These are phyloP conservation scores for Lontra canadensis DNA, from an alignment of 2,113 vertebrate species.

Conservation along the genomic window DNA sequence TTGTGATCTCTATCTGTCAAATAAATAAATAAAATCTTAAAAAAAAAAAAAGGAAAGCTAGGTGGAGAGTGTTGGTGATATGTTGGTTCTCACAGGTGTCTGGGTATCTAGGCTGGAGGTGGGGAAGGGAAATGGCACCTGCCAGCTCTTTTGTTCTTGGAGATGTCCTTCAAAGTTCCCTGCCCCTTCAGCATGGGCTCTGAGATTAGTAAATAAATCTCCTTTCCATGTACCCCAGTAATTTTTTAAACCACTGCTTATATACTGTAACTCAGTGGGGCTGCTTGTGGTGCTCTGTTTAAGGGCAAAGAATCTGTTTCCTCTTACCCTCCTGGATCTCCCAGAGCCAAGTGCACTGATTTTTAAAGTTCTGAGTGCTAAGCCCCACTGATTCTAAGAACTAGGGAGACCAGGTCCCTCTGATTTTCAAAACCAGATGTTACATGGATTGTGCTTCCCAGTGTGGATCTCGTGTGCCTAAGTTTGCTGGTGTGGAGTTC, in stretches of 20 bases:
- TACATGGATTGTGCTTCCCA: not conserved
- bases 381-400: not conserved
- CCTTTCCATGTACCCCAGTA: not conserved
- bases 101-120: not conserved
- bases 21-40: too few species aligned
- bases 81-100: not conserved
- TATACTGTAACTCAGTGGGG: not conserved
- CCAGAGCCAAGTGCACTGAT: not conserved
- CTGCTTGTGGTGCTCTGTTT: not conserved
- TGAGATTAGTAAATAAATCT: not conserved
- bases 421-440: not conserved
- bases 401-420: not conserved
- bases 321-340: not conserved
- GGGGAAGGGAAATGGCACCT: not conserved
- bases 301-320: not conserved
- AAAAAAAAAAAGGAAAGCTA: not conserved
- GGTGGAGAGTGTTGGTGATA: not conserved
- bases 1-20: too few species aligned
- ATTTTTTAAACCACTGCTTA: not conserved
- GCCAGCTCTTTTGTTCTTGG: not conserved
- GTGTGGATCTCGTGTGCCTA: not conserved
- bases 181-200: not conserved
- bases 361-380: not conserved
- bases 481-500: not conserved
- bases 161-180: not conserved